Evolutionary conservation across 2,113 vertebrate species (phyloP).

Genomic region (Peucedramus taeniatus): DNA sequence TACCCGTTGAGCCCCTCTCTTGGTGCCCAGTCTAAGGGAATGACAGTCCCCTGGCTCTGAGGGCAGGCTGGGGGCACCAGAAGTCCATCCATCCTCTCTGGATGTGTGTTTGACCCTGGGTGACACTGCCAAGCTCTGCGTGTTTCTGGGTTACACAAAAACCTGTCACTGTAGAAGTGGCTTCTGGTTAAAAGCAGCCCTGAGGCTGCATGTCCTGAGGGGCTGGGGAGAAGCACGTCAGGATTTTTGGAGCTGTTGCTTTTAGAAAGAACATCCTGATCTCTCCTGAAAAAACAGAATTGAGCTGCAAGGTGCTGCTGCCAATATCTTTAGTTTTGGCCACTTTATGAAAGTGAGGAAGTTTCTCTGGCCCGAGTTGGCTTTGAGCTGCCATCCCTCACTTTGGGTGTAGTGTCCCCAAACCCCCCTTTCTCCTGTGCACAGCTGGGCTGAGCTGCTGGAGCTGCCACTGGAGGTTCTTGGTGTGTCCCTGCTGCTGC

Average conservation of each 20-base stretch:
- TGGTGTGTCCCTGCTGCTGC: not conserved
- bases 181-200: not conserved
- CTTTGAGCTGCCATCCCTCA: not conserved
- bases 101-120: not conserved
- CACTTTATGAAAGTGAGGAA: not conserved
- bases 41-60: not conserved
- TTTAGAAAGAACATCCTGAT: not conserved
- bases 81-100: accelerated
- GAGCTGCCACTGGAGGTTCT: not conserved
- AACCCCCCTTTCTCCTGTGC: accelerated
- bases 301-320: not conserved
- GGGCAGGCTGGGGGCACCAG: not conserved
- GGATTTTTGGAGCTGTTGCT: not conserved
- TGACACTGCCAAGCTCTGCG: not conserved
- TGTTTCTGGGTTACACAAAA: not conserved
- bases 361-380: accelerated
- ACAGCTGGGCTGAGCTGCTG: not conserved
- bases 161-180: accelerated
- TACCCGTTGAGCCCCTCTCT: not conserved
- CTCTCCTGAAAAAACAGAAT: not conserved
- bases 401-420: accelerated
- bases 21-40: not conserved
- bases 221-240: not conserved
- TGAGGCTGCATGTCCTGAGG: not conserved
- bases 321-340: not conserved